phyloP scores from a whole-genome alignment of 2,797 vertebrate species.

The Arvicola amphibius region DNA sequence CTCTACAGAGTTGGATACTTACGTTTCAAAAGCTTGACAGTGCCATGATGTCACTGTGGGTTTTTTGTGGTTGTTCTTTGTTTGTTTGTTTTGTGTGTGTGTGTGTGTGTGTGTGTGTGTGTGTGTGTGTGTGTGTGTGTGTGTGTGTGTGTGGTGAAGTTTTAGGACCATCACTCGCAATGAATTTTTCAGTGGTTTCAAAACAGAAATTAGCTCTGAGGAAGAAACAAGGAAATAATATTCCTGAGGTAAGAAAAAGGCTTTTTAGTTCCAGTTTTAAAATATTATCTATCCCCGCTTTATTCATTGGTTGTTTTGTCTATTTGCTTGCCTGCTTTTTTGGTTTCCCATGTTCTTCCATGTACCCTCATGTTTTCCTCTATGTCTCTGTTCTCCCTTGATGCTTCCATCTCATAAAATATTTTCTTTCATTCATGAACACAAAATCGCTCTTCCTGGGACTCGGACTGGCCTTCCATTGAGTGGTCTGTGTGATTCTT shows the following conservation, averaged over 20 bases:
- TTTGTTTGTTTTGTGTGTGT: neutral
- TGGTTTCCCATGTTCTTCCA: conserved; percentile 27
- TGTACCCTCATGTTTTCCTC: neutral
- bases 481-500: neutral
- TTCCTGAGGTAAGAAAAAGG: conserved; percentile 20
- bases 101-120: neutral
- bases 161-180: conserved; percentile 66
- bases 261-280: conserved; percentile 49
- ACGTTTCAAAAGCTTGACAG: conserved; percentile 74
- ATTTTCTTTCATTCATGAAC: neutral
- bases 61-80: too few species aligned
- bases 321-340: neutral
- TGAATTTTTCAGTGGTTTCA: conserved; percentile 67
- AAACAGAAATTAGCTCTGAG: conserved; percentile 64
- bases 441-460: neutral
- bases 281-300: neutral
- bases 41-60: conserved; percentile 74
- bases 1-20: conserved; percentile 72
- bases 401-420: conserved; percentile 22
- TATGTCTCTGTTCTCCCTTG: neutral
- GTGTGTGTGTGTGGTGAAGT: neutral
- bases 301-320: neutral
- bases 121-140: neutral
- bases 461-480: neutral
- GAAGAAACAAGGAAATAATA: conserved; percentile 55